These are phyloP conservation scores for Holacanthella duospinosa DNA, from an alignment of 2,888 invertebrate genomes.

Conservation along the genomic window DNA sequence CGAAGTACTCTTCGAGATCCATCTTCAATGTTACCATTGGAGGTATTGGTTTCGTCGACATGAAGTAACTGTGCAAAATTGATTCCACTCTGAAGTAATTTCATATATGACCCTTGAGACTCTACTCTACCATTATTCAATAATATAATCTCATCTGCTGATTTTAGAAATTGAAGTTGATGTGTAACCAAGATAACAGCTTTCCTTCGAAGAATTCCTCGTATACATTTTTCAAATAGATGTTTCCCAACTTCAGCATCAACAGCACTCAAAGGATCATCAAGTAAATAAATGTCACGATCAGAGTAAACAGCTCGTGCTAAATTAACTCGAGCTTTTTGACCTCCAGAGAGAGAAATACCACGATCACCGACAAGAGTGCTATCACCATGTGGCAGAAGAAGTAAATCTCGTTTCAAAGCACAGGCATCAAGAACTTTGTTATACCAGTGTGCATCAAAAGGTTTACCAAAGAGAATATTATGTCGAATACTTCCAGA, in stretches of 20 bases:
- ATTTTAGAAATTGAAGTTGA: conserved; percentile 66
- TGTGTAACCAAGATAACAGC: conserved; percentile 55
- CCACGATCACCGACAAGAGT: conserved; percentile 79
- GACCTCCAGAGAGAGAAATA: conserved; percentile 72
- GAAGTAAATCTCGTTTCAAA: conserved; percentile 59
- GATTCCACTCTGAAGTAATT: conserved; percentile 59
- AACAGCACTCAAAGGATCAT: conserved; percentile 47
- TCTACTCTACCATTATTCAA: conserved; percentile 52
- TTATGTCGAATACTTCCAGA: conserved; percentile 34
- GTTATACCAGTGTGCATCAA: conserved; percentile 51
- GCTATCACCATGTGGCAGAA: conserved; percentile 70
- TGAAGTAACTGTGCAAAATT: conserved; percentile 62
- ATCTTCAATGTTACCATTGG: background rate
- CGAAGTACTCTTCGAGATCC: background rate
- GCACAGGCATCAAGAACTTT: conserved; percentile 60
- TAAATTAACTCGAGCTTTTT: conserved; percentile 69
- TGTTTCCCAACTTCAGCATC: conserved; percentile 45
- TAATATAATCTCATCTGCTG: conserved; percentile 55
- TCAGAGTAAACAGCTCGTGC: conserved; percentile 50
- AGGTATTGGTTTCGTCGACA: conserved; percentile 38
- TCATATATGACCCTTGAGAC: conserved; percentile 54
- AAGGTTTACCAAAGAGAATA: conserved; percentile 32
- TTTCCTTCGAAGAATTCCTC: conserved; percentile 41
- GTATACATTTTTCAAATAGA: conserved; percentile 44
- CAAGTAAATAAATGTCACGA: conserved; percentile 46